These are phyloP conservation scores for Helicolenus hilgendorfi DNA, from an alignment of 2,797 vertebrate genomes.

Conservation along the genomic window DNA sequence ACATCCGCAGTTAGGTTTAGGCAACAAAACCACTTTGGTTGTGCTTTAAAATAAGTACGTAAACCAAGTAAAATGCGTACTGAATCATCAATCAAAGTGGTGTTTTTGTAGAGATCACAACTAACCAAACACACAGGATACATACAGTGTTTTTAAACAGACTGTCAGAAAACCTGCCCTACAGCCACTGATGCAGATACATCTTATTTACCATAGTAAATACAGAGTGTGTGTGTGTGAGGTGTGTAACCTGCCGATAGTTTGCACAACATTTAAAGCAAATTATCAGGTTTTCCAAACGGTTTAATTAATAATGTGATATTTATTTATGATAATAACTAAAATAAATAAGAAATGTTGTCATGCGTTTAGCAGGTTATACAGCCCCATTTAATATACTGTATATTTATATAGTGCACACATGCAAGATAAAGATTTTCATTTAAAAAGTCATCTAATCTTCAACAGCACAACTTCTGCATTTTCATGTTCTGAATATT, in stretches of 20 bases:
- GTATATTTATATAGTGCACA: not conserved
- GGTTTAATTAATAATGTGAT: slow-evolving; percentile 3
- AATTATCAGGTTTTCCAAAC: not conserved
- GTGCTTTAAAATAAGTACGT: no score
- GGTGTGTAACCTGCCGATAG: not conserved
- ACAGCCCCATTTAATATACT: not conserved
- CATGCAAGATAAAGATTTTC: not conserved
- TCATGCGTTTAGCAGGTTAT: not conserved
- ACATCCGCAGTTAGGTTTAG: no score
- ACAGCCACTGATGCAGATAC: slow-evolving; percentile 25
- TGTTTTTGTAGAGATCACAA: slow-evolving; percentile 70
- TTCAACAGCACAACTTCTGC: slow-evolving; percentile 73
- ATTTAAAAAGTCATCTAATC: slow-evolving; percentile 8
- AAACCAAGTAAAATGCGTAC: no score
- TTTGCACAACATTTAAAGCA: not conserved
- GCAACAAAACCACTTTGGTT: no score
- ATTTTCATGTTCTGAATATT: slow-evolving; percentile 63
- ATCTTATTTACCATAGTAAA: slow-evolving; percentile 16
- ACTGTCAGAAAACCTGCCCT: slow-evolving; percentile 27
- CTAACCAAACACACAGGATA: slow-evolving; percentile 55
- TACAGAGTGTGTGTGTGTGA: not conserved
- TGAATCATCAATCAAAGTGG: slow-evolving; percentile 28
- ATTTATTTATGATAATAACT: not conserved
- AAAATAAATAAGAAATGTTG: not conserved
- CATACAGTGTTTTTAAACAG: slow-evolving; percentile 44